These are phyloP conservation scores for Illadopsis cleaveri DNA, from an alignment of 2,113 vertebrate species.

Conservation along the genomic window DNA sequence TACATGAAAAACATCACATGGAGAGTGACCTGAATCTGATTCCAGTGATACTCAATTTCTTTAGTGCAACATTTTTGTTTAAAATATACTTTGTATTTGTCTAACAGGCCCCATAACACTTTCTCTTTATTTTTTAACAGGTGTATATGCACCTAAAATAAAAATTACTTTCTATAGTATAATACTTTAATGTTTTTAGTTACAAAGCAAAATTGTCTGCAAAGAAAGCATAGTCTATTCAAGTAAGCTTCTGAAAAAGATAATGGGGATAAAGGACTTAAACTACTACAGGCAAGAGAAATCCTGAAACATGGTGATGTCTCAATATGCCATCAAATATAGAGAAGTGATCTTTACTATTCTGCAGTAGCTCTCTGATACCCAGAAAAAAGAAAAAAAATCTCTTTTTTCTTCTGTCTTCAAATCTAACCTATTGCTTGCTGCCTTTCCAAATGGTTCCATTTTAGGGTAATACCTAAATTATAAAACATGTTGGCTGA, in stretches of 20 bases:
- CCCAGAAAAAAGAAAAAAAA: neutral
- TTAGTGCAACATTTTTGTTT: neutral
- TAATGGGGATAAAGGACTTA: neutral
- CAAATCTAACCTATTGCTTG: neutral
- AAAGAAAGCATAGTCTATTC: neutral
- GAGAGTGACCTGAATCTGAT: neutral
- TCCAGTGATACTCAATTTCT: neutral
- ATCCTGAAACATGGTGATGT: neutral
- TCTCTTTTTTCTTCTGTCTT: neutral
- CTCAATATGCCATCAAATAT: neutral
- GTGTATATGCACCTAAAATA: neutral
- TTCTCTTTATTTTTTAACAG: neutral
- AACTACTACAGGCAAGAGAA: neutral
- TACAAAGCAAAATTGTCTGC: neutral
- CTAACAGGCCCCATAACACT: neutral
- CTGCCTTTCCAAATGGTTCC: neutral
- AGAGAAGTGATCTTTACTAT: neutral
- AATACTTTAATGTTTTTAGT: neutral
- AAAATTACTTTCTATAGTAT: neutral
- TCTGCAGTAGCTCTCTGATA: neutral
- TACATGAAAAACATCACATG: rapidly evolving
- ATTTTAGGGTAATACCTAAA: neutral
- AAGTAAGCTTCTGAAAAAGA: neutral
- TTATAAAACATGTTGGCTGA: neutral
- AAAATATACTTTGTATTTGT: neutral